Percentiles rank a stretch among this genome's conserved stretches.
Conservation (phyloP, 1,140 invertebrate genomes). For the Stenopsyche tienmushanensis region DNA sequence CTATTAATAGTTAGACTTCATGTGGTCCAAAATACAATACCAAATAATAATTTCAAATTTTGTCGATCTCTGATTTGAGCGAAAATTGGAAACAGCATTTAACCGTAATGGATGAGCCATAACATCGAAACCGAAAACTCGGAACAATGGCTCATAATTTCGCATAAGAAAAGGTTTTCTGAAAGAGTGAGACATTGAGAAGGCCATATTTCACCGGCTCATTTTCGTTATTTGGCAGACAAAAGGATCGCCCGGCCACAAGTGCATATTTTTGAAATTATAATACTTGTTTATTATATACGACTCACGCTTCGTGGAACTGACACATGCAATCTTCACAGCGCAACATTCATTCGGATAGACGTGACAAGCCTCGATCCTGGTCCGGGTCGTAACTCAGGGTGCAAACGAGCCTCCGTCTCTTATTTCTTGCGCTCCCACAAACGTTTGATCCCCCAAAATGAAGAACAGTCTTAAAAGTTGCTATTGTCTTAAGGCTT, state of each 20-base stretch:
- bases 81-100: constrained; percentile 2
- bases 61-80: neutral
- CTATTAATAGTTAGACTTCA: too few relatives aligned
- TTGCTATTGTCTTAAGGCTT: too few relatives aligned
- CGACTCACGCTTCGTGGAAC: constrained; percentile 6
- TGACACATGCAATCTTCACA: neutral
- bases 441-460: too few relatives aligned
- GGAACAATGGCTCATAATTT: constrained; percentile 36
- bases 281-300: constrained; percentile 25
- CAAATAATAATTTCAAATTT: too few relatives aligned
- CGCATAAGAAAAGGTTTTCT: constrained; percentile 17
- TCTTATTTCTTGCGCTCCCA: too few relatives aligned
- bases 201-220: constrained; percentile 33
- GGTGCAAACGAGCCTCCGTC: neutral
- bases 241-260: constrained; percentile 12
- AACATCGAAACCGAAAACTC: constrained; percentile 13
- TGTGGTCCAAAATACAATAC: too few relatives aligned
- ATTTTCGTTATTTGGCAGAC: constrained; percentile 30
- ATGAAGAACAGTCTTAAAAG: too few relatives aligned
- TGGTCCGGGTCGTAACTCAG: neutral
- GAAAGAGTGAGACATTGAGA: constrained; percentile 33
- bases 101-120: constrained; percentile 13
- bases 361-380: neutral
- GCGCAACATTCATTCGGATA: neutral
- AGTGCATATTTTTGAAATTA: constrained; percentile 18